A percentile compares a stretch with the other conserved stretches of the same genome.
These are phyloP conservation scores for Bombus soroeensis DNA, from an alignment of 1,140 invertebrate species.

Conservation along the genomic window DNA sequence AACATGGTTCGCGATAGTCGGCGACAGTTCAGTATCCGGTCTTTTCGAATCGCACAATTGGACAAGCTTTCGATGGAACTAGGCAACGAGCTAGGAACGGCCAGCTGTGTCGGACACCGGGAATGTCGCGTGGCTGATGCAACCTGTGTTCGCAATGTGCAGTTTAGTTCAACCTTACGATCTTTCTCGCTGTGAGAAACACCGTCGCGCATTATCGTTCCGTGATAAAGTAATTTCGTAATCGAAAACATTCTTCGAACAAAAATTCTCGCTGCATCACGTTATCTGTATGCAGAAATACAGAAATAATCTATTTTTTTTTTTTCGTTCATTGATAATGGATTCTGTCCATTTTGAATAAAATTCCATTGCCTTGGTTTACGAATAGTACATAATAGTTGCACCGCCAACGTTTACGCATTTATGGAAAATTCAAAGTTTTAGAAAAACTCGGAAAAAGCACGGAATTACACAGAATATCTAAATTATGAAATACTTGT, in stretches of 20 bases:
- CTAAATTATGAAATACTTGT: too few relatives aligned
- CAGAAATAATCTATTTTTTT: not conserved
- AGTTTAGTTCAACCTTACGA: not conserved
- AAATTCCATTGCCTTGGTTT: not conserved
- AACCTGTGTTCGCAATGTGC: not conserved
- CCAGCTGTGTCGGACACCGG: not conserved
- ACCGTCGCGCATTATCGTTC: not conserved
- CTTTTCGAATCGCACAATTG: not conserved
- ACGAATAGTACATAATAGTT: too few relatives aligned
- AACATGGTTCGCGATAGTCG: not conserved
- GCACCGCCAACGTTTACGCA: too few relatives aligned
- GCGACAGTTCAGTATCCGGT: not conserved
- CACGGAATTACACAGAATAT: too few relatives aligned
- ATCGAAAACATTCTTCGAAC: not conserved
- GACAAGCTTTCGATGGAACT: constrained; percentile 8
- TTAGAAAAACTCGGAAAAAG: too few relatives aligned
- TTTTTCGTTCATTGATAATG: too few relatives aligned
- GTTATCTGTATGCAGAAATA: not conserved
- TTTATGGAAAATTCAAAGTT: too few relatives aligned
- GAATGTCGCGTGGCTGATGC: constrained; percentile 34
- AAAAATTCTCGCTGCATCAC: not conserved
- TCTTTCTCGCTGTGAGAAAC: not conserved
- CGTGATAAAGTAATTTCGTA: not conserved
- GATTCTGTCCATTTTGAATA: not conserved
- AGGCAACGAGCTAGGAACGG: not conserved